Evolutionary conservation across 2,797 vertebrate genomes (phyloP).

Genomic region (Kryptopterus vitreolus): DNA sequence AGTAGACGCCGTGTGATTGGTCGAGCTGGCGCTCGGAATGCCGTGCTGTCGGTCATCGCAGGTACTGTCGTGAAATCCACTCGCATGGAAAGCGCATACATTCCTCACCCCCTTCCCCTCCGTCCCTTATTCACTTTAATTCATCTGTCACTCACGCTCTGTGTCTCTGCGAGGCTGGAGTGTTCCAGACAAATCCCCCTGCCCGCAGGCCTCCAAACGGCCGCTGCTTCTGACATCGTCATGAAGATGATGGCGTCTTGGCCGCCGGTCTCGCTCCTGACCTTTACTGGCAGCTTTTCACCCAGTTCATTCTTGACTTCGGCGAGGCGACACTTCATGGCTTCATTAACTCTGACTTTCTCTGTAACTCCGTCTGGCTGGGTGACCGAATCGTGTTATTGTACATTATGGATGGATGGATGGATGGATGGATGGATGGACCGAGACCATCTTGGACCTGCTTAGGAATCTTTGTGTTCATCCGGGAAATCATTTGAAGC

Average conservation of each 20-base stretch:
- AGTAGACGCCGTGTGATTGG: neutral
- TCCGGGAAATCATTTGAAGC: too few species aligned
- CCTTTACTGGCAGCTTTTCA: slow-evolving; percentile 63
- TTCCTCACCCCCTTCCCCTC: neutral
- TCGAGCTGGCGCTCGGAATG: neutral
- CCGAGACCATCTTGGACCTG: too few species aligned
- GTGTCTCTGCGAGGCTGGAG: slow-evolving; percentile 57
- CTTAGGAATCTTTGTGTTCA: too few species aligned
- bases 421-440: too few species aligned
- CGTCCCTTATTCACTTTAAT: neutral
- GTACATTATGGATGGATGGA: too few species aligned
- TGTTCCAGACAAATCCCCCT: slow-evolving; percentile 57
- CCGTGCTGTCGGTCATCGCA: neutral
- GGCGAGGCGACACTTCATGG: slow-evolving; percentile 42
- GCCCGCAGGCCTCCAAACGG: slow-evolving; percentile 60
- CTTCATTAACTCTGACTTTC: too few species aligned
- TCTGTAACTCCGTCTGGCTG: too few species aligned
- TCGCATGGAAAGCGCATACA: neutral
- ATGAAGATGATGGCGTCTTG: slow-evolving; percentile 72
- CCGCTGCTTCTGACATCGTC: slow-evolving; percentile 59
- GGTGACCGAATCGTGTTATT: too few species aligned
- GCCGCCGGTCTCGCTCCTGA: slow-evolving; percentile 61
- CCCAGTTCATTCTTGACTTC: slow-evolving; percentile 33
- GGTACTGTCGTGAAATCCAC: neutral
- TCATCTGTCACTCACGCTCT: neutral